Conservation (phyloP, 2,888 invertebrate species). For the Caenorhabditis macrosperma region DNA sequence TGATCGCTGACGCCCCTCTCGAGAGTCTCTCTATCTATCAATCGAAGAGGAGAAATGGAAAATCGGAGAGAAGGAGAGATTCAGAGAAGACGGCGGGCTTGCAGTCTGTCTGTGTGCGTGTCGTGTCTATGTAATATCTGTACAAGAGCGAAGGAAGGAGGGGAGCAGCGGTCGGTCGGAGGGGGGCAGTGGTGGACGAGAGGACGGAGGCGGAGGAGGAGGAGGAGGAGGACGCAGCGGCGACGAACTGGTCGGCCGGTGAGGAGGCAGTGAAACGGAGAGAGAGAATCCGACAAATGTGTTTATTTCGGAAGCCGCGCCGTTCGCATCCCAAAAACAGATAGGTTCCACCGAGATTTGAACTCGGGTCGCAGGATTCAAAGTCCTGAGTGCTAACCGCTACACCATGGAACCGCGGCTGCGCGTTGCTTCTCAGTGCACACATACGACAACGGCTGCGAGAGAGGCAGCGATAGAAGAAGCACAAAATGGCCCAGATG, state of each 20-base stretch:
- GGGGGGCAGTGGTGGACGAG: conserved; percentile 32
- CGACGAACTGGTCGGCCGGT: conserved; percentile 36
- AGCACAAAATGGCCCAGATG: neutral
- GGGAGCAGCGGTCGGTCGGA: conserved; percentile 29
- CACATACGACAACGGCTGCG: conserved; percentile 1
- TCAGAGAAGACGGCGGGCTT: conserved; percentile 33
- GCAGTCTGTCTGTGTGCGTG: conserved; percentile 49
- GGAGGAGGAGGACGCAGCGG: neutral
- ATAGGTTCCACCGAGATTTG: conserved; percentile 73
- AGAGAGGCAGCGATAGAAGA: neutral
- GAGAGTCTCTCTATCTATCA: conserved; percentile 28
- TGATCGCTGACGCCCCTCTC: conserved; percentile 29
- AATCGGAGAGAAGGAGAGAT: conserved; percentile 35
- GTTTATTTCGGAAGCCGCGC: conserved; percentile 6
- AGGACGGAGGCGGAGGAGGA: conserved; percentile 11
- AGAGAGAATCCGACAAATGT: conserved; percentile 13
- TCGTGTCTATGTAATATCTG: conserved; percentile 57
- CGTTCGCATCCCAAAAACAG: conserved; percentile 5
- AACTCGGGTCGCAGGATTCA: conserved; percentile 73
- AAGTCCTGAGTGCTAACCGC: conserved; percentile 73
- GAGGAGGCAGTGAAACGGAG: conserved; percentile 11
- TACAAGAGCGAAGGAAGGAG: conserved; percentile 33
- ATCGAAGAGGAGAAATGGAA: conserved; percentile 34
- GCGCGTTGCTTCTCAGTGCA: neutral
- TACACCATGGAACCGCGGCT: conserved; percentile 68